phyloP scores from a whole-genome alignment of 2,113 vertebrate species.

The Oncorhynchus kisutch region DNA sequence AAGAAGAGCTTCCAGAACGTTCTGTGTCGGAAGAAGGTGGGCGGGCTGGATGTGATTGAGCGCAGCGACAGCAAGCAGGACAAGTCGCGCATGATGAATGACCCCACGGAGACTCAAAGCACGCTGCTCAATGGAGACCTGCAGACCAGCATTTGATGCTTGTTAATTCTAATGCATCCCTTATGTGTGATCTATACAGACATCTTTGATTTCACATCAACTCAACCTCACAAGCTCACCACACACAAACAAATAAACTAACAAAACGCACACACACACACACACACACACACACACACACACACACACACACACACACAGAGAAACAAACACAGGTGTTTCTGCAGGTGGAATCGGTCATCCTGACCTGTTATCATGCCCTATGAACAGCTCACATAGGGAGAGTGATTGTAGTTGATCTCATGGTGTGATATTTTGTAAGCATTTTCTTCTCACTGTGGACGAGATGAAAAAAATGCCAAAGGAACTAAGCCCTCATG shows the following conservation, averaged over 20 bases:
- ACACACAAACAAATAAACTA: conserved; percentile 7
- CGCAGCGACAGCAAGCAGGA: conserved; percentile 92
- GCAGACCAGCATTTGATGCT: conserved; percentile 89
- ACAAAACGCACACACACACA: background rate
- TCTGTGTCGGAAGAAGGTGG: conserved; percentile 87
- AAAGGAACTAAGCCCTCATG: no score
- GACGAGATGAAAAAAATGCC: no score
- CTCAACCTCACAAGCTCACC: background rate
- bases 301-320: background rate
- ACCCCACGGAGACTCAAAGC: conserved; percentile 91
- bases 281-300: no score
- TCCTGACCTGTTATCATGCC: no score
- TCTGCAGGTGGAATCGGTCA: background rate
- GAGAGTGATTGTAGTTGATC: no score
- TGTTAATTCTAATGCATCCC: background rate
- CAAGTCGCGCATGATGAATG: conserved; percentile 84
- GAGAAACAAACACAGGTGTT: background rate
- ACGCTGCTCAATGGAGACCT: conserved; percentile 92
- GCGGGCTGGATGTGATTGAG: conserved; percentile 86
- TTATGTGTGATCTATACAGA: background rate
- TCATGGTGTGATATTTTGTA: no score
- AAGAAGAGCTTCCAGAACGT: conserved; percentile 99
- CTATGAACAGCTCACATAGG: no score
- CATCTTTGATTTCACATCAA: background rate
- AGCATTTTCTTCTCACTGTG: no score